These are phyloP conservation scores for Babylonia areolata DNA, from an alignment of 1,140 invertebrate species.

Conservation along the genomic window DNA sequence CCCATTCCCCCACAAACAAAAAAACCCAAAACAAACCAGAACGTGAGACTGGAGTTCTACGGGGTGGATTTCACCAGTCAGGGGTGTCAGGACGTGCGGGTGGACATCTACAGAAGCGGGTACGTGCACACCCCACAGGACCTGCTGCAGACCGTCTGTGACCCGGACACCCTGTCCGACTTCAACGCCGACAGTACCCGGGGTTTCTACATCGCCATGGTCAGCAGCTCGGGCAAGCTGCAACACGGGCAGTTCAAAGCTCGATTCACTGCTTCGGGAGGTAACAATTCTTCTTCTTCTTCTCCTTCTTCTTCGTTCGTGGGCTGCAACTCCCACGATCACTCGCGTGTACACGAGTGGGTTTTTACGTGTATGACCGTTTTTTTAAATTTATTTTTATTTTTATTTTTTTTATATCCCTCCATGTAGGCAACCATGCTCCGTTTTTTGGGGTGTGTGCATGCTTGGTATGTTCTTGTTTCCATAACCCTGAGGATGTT, in stretches of 20 bases:
- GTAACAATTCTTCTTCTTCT: too few species aligned
- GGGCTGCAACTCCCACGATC: too few species aligned
- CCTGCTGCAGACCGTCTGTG: constrained; percentile 11
- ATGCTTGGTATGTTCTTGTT: too few species aligned
- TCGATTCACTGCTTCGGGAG: background rate
- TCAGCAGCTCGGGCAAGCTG: background rate
- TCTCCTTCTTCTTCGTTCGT: too few species aligned
- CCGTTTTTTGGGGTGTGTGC: too few species aligned
- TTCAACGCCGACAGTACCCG: background rate
- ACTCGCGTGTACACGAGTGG: too few species aligned
- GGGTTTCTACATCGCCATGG: constrained; percentile 8
- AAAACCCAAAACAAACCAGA: too few species aligned
- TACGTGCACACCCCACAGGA: constrained; percentile 4
- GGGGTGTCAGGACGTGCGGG: background rate
- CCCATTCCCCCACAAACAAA: background rate
- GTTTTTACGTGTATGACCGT: too few species aligned
- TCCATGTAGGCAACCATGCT: too few species aligned
- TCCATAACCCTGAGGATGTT: too few species aligned
- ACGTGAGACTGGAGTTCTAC: background rate
- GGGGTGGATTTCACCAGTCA: background rate
- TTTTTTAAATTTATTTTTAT: too few species aligned
- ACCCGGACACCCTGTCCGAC: background rate
- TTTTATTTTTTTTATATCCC: too few species aligned
- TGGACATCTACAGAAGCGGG: constrained; percentile 11
- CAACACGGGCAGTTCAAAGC: background rate